phyloP scores from a whole-genome alignment of 2,113 vertebrate genomes.

The Gobio gobio region DNA sequence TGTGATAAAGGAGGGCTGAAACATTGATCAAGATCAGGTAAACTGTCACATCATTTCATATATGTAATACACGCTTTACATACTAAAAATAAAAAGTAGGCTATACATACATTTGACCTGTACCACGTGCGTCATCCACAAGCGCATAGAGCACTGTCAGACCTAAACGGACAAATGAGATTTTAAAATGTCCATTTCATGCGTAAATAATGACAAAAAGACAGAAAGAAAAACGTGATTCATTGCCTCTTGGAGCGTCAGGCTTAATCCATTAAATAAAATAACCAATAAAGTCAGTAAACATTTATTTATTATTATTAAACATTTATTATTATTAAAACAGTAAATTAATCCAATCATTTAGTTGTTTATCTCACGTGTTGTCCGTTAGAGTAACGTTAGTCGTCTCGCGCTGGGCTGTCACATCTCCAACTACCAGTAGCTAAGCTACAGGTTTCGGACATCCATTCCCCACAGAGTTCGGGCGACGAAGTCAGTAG shows the following conservation, averaged over 20 bases:
- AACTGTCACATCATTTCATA: not conserved
- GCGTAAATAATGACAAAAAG: not conserved
- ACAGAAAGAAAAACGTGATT: not conserved
- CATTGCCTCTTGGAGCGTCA: not conserved
- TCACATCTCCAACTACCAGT: not conserved
- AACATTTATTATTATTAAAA: too few relatives aligned
- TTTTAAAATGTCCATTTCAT: not conserved
- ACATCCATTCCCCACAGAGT: not conserved
- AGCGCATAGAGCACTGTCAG: too few relatives aligned
- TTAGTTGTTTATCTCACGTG: not conserved
- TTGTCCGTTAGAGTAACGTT: not conserved
- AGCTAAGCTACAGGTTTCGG: not conserved
- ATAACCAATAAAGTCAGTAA: not conserved
- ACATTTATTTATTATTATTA: too few relatives aligned
- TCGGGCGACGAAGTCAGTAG: not conserved
- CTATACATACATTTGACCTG: too few relatives aligned
- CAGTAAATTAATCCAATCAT: fast-evolving
- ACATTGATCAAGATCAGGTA: not conserved
- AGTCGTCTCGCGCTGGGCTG: not conserved
- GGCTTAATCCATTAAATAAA: not conserved
- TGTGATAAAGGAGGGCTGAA: not conserved
- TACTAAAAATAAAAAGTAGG: not conserved
- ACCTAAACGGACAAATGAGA: not conserved
- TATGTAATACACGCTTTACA: not conserved
- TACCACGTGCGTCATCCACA: not conserved